Base-by-base conservation (phyloP, 2,113 vertebrate genomes). In the Tamias sibiricus region DNA sequence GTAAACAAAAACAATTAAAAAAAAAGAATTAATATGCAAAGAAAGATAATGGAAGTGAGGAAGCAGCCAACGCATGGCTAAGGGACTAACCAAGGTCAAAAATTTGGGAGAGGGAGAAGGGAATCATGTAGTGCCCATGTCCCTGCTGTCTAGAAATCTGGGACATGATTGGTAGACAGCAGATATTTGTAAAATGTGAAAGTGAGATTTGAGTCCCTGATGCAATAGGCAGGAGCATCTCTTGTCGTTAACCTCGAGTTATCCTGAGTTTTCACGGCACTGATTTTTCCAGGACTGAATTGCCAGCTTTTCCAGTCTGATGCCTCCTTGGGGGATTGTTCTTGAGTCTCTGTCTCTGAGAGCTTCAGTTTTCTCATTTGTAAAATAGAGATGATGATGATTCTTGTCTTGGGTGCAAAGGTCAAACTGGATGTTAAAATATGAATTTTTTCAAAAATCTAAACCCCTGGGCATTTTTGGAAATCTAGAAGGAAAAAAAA, bases 401-500 rank as follows among this genome's bases (percentile, higher is more conserved):
- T 72, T 88, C 22, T 79, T 66, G 30, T 28, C 20, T 94, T 35
- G 54, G 64, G n/a, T 87, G 4, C 28, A 52, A n/a, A 95, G 47
- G 47, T 64, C 40, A 77, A 62, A 7, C 47, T 81, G 77, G 20
- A 47, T 57, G 28, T 69, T 14, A 72, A 85, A 93, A 85, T 22
- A 40, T 69, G n/a, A 87, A 44, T 74, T 72, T 87, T 40, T 77
- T 72, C 20, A 52, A 82, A 86, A 87, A 40, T 24, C 28, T 1
- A 59, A 47, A 3, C 2, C 22, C 49, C 28, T 35, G 32, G 75
- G 16, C 16, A 37, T 52, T 68, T 6, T 83, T 90, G 92, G 97
- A 98, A 98, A 95, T 8, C 4, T 28, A 35, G 52, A 79, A 85
- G 35, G 22, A 77, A 64, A 1, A 47, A n/a, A n/a, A n/a, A n/a